phyloP scores from a whole-genome alignment of 2,113 vertebrate genomes.

The Pomatostomus ruficeps region DNA sequence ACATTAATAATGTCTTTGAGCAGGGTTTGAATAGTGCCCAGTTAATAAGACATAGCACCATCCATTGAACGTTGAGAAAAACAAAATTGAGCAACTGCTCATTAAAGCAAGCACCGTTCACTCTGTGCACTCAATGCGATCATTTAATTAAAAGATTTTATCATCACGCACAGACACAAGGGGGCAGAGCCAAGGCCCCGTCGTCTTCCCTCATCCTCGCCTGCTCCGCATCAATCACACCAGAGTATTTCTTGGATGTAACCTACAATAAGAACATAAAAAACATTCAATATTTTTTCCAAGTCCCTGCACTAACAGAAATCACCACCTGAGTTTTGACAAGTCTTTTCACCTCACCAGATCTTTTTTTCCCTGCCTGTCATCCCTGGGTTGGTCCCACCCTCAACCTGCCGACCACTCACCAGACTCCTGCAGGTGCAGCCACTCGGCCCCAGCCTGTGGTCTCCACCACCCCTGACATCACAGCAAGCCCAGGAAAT shows the following conservation, averaged over 20 bases:
- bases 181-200: constrained; percentile 35
- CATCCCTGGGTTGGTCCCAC: background rate
- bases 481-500: background rate
- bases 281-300: rapidly evolving
- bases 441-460: rapidly evolving
- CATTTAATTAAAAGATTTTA: constrained; percentile 65
- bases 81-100: constrained; percentile 61
- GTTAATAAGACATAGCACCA: background rate
- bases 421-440: rapidly evolving
- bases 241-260: background rate
- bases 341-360: background rate
- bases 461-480: background rate
- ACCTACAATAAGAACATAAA: background rate
- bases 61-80: background rate
- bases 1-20: constrained; percentile 14
- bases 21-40: background rate
- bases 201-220: background rate
- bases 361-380: background rate
- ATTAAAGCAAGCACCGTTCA: constrained; percentile 44
- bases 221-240: background rate
- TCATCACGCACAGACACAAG: constrained; percentile 29
- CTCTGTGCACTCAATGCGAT: constrained; percentile 43
- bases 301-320: background rate
- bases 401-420: rapidly evolving
- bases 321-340: background rate